Evolutionary conservation across 2,888 invertebrate species (phyloP).

Genomic region (Noctua comes): DNA sequence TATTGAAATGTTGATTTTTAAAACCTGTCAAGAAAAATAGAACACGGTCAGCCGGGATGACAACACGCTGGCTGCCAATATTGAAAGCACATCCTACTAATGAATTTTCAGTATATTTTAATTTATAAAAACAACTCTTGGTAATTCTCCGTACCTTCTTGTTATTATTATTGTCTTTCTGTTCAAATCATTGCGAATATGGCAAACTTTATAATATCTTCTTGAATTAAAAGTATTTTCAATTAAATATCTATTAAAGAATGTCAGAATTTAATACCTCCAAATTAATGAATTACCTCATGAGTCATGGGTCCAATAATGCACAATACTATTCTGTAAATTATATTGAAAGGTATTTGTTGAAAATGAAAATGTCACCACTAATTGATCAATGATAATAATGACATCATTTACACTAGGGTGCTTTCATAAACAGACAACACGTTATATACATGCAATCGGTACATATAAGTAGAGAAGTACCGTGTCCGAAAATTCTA

Average conservation of each 20-base stretch:
- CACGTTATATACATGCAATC: too few species aligned
- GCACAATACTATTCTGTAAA: background rate
- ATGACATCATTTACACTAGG: background rate
- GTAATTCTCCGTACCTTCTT: background rate
- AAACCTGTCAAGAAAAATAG: slow-evolving; percentile 12
- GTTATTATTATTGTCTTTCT: background rate
- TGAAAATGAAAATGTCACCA: background rate
- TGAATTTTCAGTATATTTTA: background rate
- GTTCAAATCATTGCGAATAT: background rate
- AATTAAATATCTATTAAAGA: background rate
- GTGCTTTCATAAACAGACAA: background rate
- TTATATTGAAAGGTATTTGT: background rate
- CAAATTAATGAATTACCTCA: background rate
- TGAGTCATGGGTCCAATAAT: background rate
- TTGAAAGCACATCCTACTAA: background rate
- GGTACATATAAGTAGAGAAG: too few species aligned
- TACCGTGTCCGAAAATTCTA: background rate
- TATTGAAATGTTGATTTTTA: background rate
- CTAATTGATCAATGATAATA: slow-evolving; percentile 10
- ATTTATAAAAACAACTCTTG: background rate
- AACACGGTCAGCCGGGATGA: slow-evolving; percentile 3
- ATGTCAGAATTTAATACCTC: background rate
- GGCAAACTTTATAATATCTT: background rate
- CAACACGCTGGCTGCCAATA: slow-evolving; percentile 10
- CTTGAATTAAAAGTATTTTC: background rate